Base-by-base conservation (phyloP, 2,113 vertebrate genomes). In the Sinocyclocheilus grahami region DNA sequence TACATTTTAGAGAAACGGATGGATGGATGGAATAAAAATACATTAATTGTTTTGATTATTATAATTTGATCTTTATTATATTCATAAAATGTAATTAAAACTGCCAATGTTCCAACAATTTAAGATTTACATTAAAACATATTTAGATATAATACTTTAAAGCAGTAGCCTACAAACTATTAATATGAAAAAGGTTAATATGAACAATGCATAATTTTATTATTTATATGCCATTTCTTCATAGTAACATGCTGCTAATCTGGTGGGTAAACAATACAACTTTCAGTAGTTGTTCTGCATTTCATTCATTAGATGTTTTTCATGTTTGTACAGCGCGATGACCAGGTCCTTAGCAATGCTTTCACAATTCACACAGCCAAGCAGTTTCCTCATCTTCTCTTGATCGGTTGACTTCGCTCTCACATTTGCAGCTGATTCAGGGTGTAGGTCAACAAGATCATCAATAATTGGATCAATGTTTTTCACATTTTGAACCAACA, bases 311-410 rank as follows among this genome's bases (percentile, higher is more conserved):
- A 92, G 65, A 71, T 78, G 30, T 14, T 1, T 0, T 37, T 86
- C 65, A 74, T 88, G 53, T 1, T 14, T 13, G 0, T 16, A 30
- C 60, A 92, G 85, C 27, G 85, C 90, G 1, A 51, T 3, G 62
- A 90, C n/a, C 81, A 92, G 77, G 5, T 1, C n/a, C 20, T 87
- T 22, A 24, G 86, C 88, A 12, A 74, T 37, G 14, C 12, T 76
- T 51, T 30, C 82, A 55, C 55, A 89, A 2, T 39, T 88, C 30
- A 55, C 82, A 51, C 48, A 48, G 0, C 71, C 30, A 20, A 92
- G 81, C 55, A 92, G 30, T 58, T 55, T 74, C 62, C 90, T 87
- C 90, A 92, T 91, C 74, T 85, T 89, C 7, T 9, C 27, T 9
- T 91, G 83, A 1, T 62, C 0, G 5, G 90, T 91, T 33, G 0